Conservation (phyloP, 1,140 invertebrate species). For the Cheumatopsyche charites region DNA sequence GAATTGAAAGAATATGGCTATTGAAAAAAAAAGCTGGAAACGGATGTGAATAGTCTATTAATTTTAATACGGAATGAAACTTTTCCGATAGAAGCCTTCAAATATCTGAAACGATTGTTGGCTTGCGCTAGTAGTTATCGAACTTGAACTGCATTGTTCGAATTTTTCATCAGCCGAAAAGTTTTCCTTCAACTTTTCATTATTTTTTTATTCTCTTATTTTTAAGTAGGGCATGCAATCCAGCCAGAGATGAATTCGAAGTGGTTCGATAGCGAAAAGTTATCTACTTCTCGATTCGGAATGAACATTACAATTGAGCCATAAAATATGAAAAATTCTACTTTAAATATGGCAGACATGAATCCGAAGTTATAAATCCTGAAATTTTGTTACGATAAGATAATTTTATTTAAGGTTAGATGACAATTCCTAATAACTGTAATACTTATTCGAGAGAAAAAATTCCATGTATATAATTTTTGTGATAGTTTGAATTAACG, state of each 20-base stretch:
- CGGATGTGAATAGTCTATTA: slow-evolving; percentile 14
- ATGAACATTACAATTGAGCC: background rate
- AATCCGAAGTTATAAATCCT: background rate
- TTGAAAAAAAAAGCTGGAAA: background rate
- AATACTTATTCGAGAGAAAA: too few species aligned
- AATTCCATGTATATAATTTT: too few species aligned
- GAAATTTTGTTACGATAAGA: too few species aligned
- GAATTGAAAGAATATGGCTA: background rate
- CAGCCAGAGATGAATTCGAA: background rate
- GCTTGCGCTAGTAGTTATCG: slow-evolving; percentile 4
- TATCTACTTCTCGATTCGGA: background rate
- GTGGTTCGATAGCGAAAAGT: background rate
- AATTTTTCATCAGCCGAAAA: slow-evolving; percentile 25
- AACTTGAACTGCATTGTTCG: slow-evolving; percentile 31
- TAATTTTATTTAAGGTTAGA: too few species aligned
- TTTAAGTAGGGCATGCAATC: background rate
- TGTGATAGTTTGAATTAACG: too few species aligned
- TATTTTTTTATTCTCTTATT: slow-evolving; percentile 22
- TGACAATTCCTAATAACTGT: too few species aligned
- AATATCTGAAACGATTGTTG: slow-evolving; percentile 36
- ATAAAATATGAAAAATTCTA: background rate
- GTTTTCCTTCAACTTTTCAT: slow-evolving; percentile 30
- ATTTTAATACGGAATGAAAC: slow-evolving; percentile 30
- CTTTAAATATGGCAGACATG: background rate
- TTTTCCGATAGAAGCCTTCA: slow-evolving; percentile 33